Base-by-base conservation (phyloP, 2,113 vertebrate genomes). In the Morone chrysops region DNA sequence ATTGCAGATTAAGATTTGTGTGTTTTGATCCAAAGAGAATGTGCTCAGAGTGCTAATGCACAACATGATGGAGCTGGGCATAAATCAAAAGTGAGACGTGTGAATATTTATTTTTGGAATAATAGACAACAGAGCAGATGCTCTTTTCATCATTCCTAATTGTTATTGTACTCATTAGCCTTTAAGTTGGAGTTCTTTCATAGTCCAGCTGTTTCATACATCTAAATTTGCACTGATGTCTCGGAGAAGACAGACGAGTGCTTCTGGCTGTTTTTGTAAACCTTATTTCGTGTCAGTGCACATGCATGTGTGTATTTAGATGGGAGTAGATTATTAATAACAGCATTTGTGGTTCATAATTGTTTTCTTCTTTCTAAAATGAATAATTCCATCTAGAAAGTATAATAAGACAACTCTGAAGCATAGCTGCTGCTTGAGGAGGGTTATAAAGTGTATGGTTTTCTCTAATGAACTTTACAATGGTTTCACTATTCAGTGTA, bases 31-130 rank as follows among this genome's bases (percentile, higher is more conserved):
- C 54, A 53, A 4, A 50, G 66, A 56, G 36, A 78, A 81, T 43
- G 47, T 43, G 70, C 68, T 53, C 56, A 48, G 45, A 84, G 43
- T 61, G 76, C 60, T 31, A 50, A 59, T 61, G 67, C 14, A 48
- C 74, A 69, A 63, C 43, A 59, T 70, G 78, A 82, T 40, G 47
- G 77, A 78, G 63, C 54, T 56, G 67, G 70, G 36, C 17, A 22
- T 63, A 51, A 86, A 89, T 87, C 50, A 75, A 76, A 76, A 83
- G 61, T 84, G 80, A 86, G 74, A 80, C 2, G 56, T 82, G 80
- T 62, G 68, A 51, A 59, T 70, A 59, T 83, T 67, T 92, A 38
- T 81, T 71, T 76, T 65, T 54, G 50, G 14, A 48, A 68, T 20
- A 38, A 70, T 1, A 53, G 70, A 53, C 36, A 68, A 75, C 54